Conservation (phyloP, 2,888 invertebrate species). For the Drosophila paramelanica region DNA sequence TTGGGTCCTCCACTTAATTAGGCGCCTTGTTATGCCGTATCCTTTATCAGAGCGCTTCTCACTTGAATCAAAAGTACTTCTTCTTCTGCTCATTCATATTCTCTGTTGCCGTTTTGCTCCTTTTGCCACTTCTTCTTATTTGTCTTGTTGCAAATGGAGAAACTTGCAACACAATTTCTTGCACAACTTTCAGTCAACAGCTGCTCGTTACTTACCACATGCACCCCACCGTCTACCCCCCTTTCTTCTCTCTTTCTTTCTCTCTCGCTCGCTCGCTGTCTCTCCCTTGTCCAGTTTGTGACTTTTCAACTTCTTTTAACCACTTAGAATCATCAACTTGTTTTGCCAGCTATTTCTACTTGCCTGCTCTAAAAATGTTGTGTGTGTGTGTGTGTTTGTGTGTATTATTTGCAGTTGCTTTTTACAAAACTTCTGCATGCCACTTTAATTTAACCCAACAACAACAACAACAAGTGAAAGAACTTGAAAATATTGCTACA, state of each 20-base stretch:
- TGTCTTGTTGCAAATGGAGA: constrained; percentile 46
- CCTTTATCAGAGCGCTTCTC: not conserved
- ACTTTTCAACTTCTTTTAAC: constrained; percentile 77
- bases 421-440: constrained; percentile 58
- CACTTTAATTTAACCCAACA: constrained; percentile 66
- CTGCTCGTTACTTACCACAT: constrained; percentile 49
- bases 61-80: constrained; percentile 22
- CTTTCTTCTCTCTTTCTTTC: not conserved
- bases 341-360: constrained; percentile 60
- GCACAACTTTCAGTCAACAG: constrained; percentile 68
- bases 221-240: not conserved
- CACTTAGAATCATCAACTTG: constrained; percentile 79
- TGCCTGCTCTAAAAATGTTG: not conserved
- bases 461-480: constrained; percentile 15
- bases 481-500: constrained; percentile 32
- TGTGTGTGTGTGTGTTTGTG: constrained; percentile 30
- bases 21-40: not conserved
- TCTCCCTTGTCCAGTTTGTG: constrained; percentile 61
- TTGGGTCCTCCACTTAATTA: too few relatives aligned
- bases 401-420: constrained; percentile 45
- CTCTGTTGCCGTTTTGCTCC: constrained; percentile 9
- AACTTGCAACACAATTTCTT: constrained; percentile 51
- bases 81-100: constrained; percentile 24
- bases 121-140: constrained; percentile 9
- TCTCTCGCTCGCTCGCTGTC: not conserved